These are phyloP conservation scores for Bujurquina vittata DNA, from an alignment of 2,113 vertebrate species.

Conservation along the genomic window DNA sequence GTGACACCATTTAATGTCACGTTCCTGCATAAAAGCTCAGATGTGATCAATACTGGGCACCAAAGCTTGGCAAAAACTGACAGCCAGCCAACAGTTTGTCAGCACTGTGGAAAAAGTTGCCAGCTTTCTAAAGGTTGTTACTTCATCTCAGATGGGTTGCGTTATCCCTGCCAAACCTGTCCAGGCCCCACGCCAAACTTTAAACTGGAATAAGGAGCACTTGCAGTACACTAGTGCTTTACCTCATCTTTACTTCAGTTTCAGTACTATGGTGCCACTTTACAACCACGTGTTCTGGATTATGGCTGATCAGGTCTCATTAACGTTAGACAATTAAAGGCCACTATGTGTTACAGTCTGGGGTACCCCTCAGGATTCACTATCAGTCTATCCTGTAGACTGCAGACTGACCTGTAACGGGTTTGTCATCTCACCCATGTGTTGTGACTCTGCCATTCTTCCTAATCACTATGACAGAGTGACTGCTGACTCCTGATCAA, in stretches of 20 bases:
- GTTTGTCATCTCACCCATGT: slow-evolving; percentile 6
- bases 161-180: neutral
- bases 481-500: neutral
- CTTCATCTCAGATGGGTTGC: neutral
- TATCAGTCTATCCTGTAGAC: too few species aligned
- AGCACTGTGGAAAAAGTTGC: neutral
- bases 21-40: neutral
- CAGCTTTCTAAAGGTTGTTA: slow-evolving; percentile 13
- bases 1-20: neutral
- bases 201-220: neutral
- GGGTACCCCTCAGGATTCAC: neutral
- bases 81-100: neutral
- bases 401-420: neutral
- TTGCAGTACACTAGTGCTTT: neutral
- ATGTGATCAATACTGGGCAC: neutral
- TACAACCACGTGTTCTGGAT: neutral
- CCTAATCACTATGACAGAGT: neutral
- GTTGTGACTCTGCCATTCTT: slow-evolving; percentile 1
- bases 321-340: neutral
- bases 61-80: neutral
- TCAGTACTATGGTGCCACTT: neutral
- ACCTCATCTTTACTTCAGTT: neutral
- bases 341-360: neutral
- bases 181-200: neutral
- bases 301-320: neutral